Evolutionary conservation across 2,888 invertebrate genomes (phyloP), one percentile per base, ranked within the genome.

Genomic region (Chalcis sispes): DNA sequence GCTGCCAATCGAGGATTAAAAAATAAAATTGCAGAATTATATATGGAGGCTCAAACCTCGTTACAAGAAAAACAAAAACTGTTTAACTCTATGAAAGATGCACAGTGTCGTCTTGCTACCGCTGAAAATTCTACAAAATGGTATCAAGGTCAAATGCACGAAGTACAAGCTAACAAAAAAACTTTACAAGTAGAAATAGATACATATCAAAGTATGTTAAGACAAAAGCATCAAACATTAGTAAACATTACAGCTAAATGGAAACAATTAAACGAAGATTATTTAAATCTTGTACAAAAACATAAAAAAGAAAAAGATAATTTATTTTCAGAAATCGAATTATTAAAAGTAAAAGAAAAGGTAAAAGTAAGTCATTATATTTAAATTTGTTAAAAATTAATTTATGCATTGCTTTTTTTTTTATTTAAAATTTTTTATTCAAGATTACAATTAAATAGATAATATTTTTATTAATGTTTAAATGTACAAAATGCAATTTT

Each of bases 1-100:
- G 84, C 85, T 27, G 82, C 85, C 2, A 86, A 86, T 75, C 82
- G 83, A 50, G 84, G 82, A 27, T 80, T 86, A 1, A 86, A 86
- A 52, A 80, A 81, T 64, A 86, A 85, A 58, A 82, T 86, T 29
- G 79, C 83, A 1, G 85, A 85, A 48, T 69, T 86, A 3, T 84
- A 83, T 56, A 80, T 85, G 3, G 85, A 86, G 52, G 83, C 84
- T 54, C 85, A 85, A 29, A 69, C 62, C 1, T 73, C 82, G 2
- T 48, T 83, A 5, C 85, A 82, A 42, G 84, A 85, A 13, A 85
- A 82, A 36, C 83, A 85, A 52, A 83, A 82, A 36, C 69, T 86
- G 15, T 79, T 82, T 20, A 85, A 83, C 54, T 77, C 72, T 5
- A 18, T 83, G 4, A 82, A 82, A 42, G 85, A 85, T 50, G 75